phyloP scores from a whole-genome alignment of 1,140 invertebrate genomes.

The Proales similis region DNA sequence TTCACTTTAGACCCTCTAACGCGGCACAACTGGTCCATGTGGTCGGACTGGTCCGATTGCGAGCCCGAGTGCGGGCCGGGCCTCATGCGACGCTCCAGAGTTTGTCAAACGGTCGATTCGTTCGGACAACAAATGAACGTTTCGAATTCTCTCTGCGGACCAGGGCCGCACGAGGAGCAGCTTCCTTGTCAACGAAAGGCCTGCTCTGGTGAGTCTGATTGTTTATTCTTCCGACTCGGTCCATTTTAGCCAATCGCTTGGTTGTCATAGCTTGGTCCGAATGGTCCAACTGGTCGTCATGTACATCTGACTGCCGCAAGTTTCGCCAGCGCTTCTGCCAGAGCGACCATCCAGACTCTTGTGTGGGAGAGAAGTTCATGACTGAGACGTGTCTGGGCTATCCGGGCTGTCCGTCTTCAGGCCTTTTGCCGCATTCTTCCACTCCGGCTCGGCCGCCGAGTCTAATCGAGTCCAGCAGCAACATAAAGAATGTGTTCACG shows the following conservation, averaged over 20 bases:
- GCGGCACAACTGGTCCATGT: constrained; percentile 6
- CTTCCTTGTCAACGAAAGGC: too few species aligned
- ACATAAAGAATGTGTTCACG: too few species aligned
- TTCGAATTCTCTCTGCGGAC: constrained; percentile 3
- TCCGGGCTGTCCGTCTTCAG: too few species aligned
- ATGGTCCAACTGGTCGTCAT: constrained; percentile 19
- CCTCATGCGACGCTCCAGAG: background rate
- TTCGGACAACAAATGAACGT: constrained; percentile 11
- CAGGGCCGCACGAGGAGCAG: background rate
- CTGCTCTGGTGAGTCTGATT: too few species aligned
- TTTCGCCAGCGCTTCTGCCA: constrained; percentile 11
- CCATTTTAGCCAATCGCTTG: too few species aligned
- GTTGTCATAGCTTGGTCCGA: too few species aligned
- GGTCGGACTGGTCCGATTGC: constrained; percentile 35
- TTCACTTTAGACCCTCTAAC: background rate
- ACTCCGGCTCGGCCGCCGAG: too few species aligned
- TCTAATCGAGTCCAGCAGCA: too few species aligned
- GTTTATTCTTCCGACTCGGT: too few species aligned
- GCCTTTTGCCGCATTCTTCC: too few species aligned
- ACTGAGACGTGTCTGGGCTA: constrained; percentile 8
- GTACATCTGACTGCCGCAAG: background rate
- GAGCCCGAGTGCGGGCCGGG: constrained; percentile 1
- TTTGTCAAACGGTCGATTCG: constrained; percentile 1
- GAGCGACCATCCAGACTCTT: constrained; percentile 16
- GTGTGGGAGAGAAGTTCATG: constrained; percentile 22